Conservation (phyloP, 2,113 vertebrate species). For the Cepphus grylle region DNA sequence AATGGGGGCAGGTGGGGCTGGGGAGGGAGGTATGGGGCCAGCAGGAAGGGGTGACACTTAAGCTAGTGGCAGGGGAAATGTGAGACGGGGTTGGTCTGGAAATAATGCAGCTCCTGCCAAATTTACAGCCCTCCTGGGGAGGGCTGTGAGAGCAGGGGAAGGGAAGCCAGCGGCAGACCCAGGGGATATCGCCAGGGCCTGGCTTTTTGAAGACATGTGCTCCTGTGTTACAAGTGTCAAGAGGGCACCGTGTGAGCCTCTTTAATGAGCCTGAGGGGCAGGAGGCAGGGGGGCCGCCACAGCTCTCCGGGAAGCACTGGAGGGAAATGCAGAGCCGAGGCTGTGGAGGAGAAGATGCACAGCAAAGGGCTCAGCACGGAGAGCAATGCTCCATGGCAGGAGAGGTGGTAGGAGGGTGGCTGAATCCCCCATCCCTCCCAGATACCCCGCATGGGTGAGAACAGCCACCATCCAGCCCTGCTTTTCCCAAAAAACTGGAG, state of each 20-base stretch:
- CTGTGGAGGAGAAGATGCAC: rapidly evolving
- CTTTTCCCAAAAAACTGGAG: neutral
- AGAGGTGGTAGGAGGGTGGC: neutral
- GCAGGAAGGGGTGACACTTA: neutral
- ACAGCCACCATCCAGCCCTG: neutral
- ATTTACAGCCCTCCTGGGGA: conserved; percentile 1
- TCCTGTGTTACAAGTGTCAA: conserved; percentile 37
- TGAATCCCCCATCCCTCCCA: neutral
- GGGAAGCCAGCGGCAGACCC: neutral
- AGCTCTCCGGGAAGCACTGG: rapidly evolving
- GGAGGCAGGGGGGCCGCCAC: rapidly evolving
- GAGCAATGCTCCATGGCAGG: rapidly evolving
- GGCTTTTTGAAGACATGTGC: conserved; percentile 39
- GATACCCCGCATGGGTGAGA: rapidly evolving
- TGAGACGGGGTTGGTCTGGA: conserved; percentile 33
- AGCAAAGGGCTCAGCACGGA: rapidly evolving
- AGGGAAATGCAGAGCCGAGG: neutral
- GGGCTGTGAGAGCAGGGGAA: neutral
- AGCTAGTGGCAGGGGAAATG: neutral
- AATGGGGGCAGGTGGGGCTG: rapidly evolving
- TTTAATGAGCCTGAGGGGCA: neutral
- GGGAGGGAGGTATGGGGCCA: neutral
- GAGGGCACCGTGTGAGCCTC: neutral
- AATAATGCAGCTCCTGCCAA: conserved; percentile 15
- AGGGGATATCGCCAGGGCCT: neutral